Percentiles rank a stretch among this genome's conserved stretches.
These are phyloP conservation scores for Nemurella pictetii DNA, from an alignment of 2,888 invertebrate genomes.

Conservation along the genomic window DNA sequence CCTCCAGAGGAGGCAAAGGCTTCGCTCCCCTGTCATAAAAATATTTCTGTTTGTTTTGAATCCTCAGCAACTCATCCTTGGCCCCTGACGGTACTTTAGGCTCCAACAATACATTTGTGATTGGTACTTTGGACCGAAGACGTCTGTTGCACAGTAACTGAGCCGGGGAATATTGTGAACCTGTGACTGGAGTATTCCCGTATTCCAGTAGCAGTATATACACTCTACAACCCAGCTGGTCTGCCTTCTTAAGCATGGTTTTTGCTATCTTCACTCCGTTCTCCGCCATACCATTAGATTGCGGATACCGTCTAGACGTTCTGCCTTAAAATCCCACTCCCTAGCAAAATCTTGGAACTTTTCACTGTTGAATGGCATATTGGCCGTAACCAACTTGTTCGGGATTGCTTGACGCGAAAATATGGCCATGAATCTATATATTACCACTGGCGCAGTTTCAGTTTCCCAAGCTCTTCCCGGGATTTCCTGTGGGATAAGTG, in stretches of 20 bases:
- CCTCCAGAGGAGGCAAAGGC: no score
- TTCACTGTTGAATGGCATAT: neutral
- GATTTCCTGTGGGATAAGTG: neutral
- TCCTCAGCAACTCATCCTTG: no score
- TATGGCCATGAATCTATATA: neutral
- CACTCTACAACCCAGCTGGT: neutral
- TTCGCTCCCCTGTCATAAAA: no score
- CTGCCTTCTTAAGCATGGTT: conserved; percentile 16
- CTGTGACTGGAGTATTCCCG: conserved; percentile 29
- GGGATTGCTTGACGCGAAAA: conserved; percentile 3
- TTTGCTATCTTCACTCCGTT: conserved; percentile 21
- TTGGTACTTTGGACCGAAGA: no score
- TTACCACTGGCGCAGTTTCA: neutral
- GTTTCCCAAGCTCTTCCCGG: neutral
- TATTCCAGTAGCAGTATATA: conserved; percentile 25
- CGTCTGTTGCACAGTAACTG: no score
- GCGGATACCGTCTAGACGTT: conserved; percentile 10
- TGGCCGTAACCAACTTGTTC: neutral
- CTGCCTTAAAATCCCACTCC: conserved; percentile 32
- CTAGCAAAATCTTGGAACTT: neutral
- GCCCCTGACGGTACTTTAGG: no score
- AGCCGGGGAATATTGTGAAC: neutral
- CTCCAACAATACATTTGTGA: no score
- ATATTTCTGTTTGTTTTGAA: no score
- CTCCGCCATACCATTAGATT: conserved; percentile 29